Conservation (phyloP, 2,797 vertebrate species). For the Tauraco hartlaubi region DNA sequence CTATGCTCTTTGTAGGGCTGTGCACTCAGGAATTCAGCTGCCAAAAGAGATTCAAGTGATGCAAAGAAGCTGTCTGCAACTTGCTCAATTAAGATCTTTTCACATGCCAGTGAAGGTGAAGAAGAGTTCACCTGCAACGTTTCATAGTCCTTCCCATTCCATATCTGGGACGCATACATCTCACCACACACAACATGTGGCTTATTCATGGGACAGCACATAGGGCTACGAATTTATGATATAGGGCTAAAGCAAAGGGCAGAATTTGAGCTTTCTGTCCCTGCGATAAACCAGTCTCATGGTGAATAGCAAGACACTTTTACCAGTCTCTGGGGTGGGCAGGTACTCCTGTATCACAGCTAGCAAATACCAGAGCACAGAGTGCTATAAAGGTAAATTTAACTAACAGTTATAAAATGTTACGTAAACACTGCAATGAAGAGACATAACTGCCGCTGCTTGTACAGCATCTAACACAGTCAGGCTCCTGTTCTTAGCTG, state of each 20-base stretch:
- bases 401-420: background rate
- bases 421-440: background rate
- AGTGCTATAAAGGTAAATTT: background rate
- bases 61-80: background rate
- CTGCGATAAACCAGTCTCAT: background rate
- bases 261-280: background rate
- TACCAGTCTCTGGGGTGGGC: background rate
- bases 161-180: background rate
- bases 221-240: background rate
- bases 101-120: background rate
- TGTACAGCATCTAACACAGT: background rate
- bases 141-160: background rate
- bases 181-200: rapidly evolving
- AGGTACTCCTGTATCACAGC: background rate
- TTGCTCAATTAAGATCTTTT: background rate
- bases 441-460: background rate
- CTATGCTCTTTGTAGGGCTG: background rate
- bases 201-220: background rate
- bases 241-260: background rate
- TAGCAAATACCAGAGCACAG: background rate
- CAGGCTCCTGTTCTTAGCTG: background rate
- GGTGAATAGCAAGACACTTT: background rate
- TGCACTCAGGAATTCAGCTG: conserved; percentile 19
- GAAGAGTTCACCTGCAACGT: background rate
- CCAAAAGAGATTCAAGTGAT: background rate